These are phyloP conservation scores for Rosalia funebris DNA, from an alignment of 2,888 invertebrate species.

Conservation along the genomic window DNA sequence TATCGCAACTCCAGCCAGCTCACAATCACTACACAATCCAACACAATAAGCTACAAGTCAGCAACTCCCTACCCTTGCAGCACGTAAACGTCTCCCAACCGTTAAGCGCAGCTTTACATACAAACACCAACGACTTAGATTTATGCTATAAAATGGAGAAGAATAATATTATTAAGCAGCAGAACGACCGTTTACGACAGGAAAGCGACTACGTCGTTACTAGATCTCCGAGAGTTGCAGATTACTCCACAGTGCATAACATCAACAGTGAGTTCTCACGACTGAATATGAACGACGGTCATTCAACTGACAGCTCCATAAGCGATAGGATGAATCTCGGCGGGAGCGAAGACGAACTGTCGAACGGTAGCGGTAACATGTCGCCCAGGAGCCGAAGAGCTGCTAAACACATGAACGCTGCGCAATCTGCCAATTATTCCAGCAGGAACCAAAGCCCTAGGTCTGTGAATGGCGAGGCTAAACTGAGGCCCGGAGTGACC, in stretches of 20 bases:
- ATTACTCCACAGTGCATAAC: conserved; percentile 51
- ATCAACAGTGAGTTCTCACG: conserved; percentile 52
- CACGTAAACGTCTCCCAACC: conserved; percentile 61
- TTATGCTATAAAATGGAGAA: conserved; percentile 57
- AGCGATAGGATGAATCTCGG: conserved; percentile 62
- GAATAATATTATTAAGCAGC: conserved; percentile 56
- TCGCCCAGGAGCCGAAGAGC: conserved; percentile 66
- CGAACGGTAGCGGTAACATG: conserved; percentile 67
- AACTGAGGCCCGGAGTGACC: conserved; percentile 66
- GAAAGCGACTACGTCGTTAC: conserved; percentile 64
- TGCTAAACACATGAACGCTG: conserved; percentile 61
- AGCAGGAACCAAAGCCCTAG: conserved; percentile 72
- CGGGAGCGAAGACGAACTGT: conserved; percentile 69
- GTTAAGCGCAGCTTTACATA: conserved; percentile 60
- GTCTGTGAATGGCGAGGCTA: conserved; percentile 69
- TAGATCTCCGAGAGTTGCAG: conserved; percentile 50
- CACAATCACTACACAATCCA: conserved; percentile 57
- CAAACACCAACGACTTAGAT: conserved; percentile 60
- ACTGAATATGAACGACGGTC: conserved; percentile 64
- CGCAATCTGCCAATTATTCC: conserved; percentile 52
- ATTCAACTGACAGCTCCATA: conserved; percentile 67
- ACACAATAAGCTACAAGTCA: conserved; percentile 62
- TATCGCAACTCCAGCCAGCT: conserved; percentile 52
- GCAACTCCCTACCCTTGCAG: conserved; percentile 63
- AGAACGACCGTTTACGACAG: conserved; percentile 61